Conservation (phyloP, 2,113 vertebrate species). For the Ophthalmolycus amberensis region DNA sequence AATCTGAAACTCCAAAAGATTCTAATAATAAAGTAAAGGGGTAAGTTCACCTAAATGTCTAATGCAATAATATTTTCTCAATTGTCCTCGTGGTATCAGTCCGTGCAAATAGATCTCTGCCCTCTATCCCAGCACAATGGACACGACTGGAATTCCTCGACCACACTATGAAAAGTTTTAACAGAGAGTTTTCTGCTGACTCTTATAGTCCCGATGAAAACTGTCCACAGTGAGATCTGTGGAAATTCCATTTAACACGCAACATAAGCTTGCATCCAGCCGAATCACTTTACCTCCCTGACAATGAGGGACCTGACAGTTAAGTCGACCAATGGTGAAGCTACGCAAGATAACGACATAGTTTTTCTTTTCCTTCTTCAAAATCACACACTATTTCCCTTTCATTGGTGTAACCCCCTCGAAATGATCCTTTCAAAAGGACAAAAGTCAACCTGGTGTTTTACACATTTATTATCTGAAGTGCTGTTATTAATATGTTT, state of each 20-base stretch:
- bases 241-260: neutral
- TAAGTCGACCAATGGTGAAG: neutral
- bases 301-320: neutral
- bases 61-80: neutral
- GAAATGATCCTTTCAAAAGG: constrained; percentile 3
- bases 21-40: neutral
- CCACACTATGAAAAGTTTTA: neutral
- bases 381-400: neutral
- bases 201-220: neutral
- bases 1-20: neutral
- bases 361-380: neutral
- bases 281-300: neutral
- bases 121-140: neutral
- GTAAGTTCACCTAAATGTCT: neutral
- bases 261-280: neutral
- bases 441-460: neutral
- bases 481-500: neutral
- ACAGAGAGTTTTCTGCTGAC: neutral
- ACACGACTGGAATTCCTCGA: neutral
- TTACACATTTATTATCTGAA: neutral
- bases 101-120: neutral
- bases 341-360: neutral
- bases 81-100: neutral
- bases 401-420: neutral
- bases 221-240: neutral